A percentile compares a stretch with the other conserved stretches of the same genome.
phyloP scores from a whole-genome alignment of 1,140 invertebrate genomes.

The Dreissena polymorpha region DNA sequence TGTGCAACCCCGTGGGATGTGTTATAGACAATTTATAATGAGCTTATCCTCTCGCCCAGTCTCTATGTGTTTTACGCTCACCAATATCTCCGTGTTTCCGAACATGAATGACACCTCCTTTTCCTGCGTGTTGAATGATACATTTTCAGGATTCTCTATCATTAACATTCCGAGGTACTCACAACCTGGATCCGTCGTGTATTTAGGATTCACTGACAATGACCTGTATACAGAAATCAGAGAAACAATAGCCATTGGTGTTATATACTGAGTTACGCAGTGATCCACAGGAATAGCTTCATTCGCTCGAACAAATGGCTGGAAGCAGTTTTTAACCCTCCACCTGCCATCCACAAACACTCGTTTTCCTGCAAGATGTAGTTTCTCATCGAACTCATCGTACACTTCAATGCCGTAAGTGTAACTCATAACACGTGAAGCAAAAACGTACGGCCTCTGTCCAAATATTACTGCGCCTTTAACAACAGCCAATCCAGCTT shows the following conservation, averaged over 20 bases:
- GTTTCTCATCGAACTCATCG: constrained; percentile 24
- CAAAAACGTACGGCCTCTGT: constrained; percentile 42
- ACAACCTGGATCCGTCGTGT: background rate
- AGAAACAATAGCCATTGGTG: background rate
- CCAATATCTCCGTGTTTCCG: background rate
- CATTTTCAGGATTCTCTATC: background rate
- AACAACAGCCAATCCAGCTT: constrained; percentile 55
- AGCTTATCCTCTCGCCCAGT: background rate
- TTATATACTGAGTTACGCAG: background rate
- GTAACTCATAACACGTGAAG: constrained; percentile 31
- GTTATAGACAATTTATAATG: no score
- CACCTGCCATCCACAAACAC: background rate
- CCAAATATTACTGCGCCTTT: constrained; percentile 59
- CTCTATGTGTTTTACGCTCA: background rate
- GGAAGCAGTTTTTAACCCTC: background rate
- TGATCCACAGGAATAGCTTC: background rate
- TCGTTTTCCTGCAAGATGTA: constrained; percentile 17
- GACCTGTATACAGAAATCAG: background rate
- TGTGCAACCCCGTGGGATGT: no score
- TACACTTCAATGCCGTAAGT: constrained; percentile 47
- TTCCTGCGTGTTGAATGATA: background rate
- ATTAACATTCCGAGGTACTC: background rate
- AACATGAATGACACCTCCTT: background rate
- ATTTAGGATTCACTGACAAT: background rate
- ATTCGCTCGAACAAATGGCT: background rate